A percentile compares a stretch with the other conserved stretches of the same genome.
phyloP scores from a whole-genome alignment of 2,888 invertebrate species.

The Cataglyphis altisquamis region DNA sequence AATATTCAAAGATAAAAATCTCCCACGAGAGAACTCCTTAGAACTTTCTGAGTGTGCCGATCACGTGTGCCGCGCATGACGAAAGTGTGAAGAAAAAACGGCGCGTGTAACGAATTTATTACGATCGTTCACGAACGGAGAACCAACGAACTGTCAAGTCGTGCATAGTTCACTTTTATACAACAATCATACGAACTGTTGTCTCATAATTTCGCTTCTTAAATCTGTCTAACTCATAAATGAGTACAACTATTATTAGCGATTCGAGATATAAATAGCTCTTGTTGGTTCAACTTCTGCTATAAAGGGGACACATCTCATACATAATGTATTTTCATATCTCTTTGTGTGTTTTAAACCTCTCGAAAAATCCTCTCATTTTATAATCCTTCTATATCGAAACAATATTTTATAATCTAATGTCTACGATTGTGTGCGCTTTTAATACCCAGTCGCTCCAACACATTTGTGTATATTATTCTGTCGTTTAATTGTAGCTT shows the following conservation, averaged over 20 bases:
- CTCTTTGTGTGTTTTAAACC: not conserved
- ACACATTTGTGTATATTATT: not conserved
- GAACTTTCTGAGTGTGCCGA: not conserved
- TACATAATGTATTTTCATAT: not conserved
- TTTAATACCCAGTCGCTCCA: not conserved
- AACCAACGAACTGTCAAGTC: conserved; percentile 3
- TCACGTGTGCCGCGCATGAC: conserved; percentile 48
- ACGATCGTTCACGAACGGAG: conserved; percentile 5
- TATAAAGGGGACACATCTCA: not conserved
- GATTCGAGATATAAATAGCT: conserved; percentile 23
- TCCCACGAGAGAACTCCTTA: not conserved
- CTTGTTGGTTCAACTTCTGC: not conserved
- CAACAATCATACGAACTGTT: not conserved
- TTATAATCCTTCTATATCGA: not conserved
- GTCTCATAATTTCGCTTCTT: not conserved
- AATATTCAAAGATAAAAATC: conserved; percentile 3
- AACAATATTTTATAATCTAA: not conserved
- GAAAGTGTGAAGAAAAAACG: conserved; percentile 14
- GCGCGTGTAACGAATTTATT: conserved; percentile 11
- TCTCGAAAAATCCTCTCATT: not conserved
- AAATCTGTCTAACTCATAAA: not conserved
- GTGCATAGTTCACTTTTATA: not conserved
- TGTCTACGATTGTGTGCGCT: not conserved
- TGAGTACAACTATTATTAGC: not conserved
- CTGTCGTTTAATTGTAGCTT: not conserved